Evolutionary conservation across 2,113 vertebrate species (phyloP).

Genomic region (Nycticebus coucang): DNA sequence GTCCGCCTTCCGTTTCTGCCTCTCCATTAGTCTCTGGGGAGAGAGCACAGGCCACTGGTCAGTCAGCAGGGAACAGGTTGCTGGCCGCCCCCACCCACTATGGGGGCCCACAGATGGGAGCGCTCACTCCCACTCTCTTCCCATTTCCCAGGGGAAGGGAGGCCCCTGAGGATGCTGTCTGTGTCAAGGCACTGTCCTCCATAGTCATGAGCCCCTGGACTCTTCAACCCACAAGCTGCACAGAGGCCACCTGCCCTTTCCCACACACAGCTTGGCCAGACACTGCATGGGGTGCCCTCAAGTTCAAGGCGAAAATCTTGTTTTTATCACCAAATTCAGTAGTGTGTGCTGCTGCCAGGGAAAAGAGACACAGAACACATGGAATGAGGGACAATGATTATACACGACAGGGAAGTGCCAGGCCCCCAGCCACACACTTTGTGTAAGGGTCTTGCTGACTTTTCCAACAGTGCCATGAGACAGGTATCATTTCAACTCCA

Average conservation of each 20-base stretch:
- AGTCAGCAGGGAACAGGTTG: background rate
- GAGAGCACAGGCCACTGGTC: constrained; percentile 31
- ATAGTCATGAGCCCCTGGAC: fast-evolving
- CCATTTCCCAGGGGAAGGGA: too few relatives aligned
- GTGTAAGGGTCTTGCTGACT: background rate
- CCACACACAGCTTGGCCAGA: background rate
- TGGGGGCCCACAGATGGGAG: fast-evolving
- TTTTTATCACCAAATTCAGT: background rate
- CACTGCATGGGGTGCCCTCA: background rate
- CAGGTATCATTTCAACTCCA: background rate
- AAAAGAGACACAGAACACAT: background rate
- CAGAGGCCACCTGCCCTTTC: background rate
- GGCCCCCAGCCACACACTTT: fast-evolving
- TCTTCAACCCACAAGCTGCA: too few relatives aligned
- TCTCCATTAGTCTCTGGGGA: constrained; percentile 86
- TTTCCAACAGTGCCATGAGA: background rate
- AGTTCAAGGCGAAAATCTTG: background rate
- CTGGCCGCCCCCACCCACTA: fast-evolving
- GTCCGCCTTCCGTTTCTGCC: constrained; percentile 92
- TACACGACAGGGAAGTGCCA: fast-evolving
- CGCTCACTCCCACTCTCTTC: background rate
- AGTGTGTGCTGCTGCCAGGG: background rate
- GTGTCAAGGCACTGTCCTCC: background rate
- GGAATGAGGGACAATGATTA: fast-evolving
- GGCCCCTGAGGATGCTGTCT: fast-evolving